These are phyloP conservation scores for Brachypodius melanocephalos DNA, from an alignment of 2,113 vertebrate genomes.

Conservation along the genomic window DNA sequence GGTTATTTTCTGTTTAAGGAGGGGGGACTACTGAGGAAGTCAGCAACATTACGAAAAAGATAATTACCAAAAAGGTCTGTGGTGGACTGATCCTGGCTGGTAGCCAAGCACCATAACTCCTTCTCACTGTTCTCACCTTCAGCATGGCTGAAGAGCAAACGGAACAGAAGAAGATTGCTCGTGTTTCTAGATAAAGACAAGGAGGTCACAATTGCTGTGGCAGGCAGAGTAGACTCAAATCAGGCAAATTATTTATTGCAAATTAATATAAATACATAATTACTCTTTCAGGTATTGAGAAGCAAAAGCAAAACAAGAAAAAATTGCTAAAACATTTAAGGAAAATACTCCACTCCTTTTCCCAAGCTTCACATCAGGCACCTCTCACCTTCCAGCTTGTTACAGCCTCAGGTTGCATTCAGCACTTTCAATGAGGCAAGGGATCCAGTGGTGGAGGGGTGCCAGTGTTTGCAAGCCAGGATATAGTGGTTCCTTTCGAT, in stretches of 20 bases:
- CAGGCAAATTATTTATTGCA: background rate
- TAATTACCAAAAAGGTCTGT: background rate
- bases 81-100: background rate
- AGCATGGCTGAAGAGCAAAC: background rate
- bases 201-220: background rate
- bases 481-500: background rate
- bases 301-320: background rate
- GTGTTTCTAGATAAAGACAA: background rate
- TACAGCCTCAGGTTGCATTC: fast-evolving
- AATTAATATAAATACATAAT: background rate
- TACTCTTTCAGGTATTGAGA: background rate
- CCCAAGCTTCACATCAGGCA: background rate
- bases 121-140: background rate
- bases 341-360: background rate
- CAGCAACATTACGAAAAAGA: background rate
- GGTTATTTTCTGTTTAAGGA: background rate
- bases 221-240: background rate
- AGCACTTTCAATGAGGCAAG: background rate
- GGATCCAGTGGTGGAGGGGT: fast-evolving
- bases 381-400: background rate
- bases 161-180: background rate
- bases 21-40: background rate
- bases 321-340: background rate
- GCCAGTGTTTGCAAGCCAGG: background rate
- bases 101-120: background rate